phyloP scores from a whole-genome alignment of 2,113 vertebrate species.

The Eurystomus gularis region DNA sequence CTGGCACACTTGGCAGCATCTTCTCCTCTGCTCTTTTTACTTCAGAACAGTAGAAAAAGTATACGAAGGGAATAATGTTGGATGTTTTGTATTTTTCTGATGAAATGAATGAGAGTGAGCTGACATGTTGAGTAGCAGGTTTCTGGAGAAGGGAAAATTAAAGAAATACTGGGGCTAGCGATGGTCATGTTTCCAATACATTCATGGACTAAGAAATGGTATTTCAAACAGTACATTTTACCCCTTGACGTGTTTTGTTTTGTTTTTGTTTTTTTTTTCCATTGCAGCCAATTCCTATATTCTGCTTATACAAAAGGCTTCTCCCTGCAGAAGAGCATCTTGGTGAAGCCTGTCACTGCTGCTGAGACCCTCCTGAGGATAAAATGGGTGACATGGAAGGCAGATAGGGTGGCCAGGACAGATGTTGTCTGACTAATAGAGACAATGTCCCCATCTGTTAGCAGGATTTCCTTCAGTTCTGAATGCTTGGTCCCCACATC shows the following conservation, averaged over 20 bases:
- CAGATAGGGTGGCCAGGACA: conserved; percentile 10
- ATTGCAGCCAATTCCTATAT: neutral
- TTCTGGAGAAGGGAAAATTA: neutral
- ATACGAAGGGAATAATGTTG: neutral
- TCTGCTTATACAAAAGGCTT: neutral
- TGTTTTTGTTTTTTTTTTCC: too few species aligned
- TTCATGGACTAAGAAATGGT: neutral
- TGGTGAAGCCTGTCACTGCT: neutral
- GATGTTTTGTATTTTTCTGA: neutral
- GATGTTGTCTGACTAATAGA: conserved; percentile 42
- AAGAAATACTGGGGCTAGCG: neutral
- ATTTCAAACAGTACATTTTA: neutral
- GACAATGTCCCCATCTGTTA: conserved; percentile 55
- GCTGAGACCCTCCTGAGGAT: neutral
- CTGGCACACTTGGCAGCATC: too few species aligned
- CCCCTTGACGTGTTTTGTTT: neutral
- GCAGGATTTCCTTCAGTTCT: neutral
- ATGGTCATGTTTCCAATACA: neutral
- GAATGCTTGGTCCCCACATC: neutral
- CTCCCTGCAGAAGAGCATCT: neutral
- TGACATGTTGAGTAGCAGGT: neutral
- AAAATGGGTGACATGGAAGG: neutral
- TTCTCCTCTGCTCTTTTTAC: neutral
- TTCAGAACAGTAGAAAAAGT: neutral
- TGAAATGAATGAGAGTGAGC: neutral